Conservation (phyloP, 2,113 vertebrate species). For the Marmota flaviventris region DNA sequence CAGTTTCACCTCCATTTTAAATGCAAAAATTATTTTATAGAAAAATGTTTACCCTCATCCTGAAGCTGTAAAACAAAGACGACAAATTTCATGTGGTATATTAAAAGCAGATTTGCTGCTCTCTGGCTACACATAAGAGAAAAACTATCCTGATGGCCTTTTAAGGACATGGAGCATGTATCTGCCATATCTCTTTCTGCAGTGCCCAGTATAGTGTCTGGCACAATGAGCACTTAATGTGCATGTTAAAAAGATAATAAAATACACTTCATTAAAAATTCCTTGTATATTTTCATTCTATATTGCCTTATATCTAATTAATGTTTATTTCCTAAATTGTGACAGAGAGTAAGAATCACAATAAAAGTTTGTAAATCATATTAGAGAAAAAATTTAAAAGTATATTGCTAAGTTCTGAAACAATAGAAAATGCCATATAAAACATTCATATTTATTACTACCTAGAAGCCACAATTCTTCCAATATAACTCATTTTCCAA, state of each 20-base stretch:
- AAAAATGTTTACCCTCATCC: slow-evolving; percentile 6
- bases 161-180: background rate
- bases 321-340: slow-evolving; percentile 64
- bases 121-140: background rate
- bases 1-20: background rate
- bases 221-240: background rate
- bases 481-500: slow-evolving; percentile 81
- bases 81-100: background rate
- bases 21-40: background rate
- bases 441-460: slow-evolving; percentile 76
- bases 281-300: background rate
- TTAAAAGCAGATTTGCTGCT: background rate
- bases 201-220: accelerated
- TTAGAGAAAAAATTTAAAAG: slow-evolving; percentile 66
- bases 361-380: slow-evolving; percentile 63
- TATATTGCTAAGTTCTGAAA: slow-evolving; percentile 62
- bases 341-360: slow-evolving; percentile 47
- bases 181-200: background rate
- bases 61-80: background rate
- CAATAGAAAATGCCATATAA: slow-evolving; percentile 74
- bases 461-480: slow-evolving; percentile 74
- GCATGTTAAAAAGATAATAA: slow-evolving; percentile 26
- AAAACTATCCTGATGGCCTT: background rate
- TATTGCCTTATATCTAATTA: slow-evolving; percentile 50
- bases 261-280: background rate